These are phyloP conservation scores for Bombus superbus DNA, from an alignment of 1,140 invertebrate genomes.

Conservation along the genomic window DNA sequence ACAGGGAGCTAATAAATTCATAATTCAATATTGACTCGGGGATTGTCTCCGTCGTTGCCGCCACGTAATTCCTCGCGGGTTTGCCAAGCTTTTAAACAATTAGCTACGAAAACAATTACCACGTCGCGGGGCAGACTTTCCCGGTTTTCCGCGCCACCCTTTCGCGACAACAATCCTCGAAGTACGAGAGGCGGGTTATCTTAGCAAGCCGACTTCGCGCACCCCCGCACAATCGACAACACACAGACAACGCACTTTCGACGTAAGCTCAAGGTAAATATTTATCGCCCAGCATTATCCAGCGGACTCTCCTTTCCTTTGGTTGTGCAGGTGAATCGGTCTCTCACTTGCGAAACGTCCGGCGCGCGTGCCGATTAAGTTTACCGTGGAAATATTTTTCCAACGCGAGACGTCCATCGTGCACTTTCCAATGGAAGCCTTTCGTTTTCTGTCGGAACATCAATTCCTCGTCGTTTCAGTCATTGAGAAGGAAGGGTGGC, in stretches of 20 bases:
- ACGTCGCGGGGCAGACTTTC: constrained; percentile 49
- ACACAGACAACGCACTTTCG: constrained; percentile 59
- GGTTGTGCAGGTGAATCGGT: constrained; percentile 31
- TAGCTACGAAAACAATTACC: constrained; percentile 77
- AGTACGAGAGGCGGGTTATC: constrained; percentile 50
- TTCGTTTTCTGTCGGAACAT: constrained; percentile 1
- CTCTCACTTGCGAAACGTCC: constrained; percentile 10
- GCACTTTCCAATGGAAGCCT: not conserved
- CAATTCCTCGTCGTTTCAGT: not conserved
- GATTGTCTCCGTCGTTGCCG: constrained; percentile 69
- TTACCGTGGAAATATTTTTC: constrained; percentile 38
- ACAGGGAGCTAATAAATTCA: constrained; percentile 76
- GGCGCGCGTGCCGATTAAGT: constrained; percentile 41
- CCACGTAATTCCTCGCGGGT: constrained; percentile 68
- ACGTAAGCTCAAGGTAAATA: constrained; percentile 71
- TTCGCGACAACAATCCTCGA: constrained; percentile 45
- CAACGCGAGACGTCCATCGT: not conserved
- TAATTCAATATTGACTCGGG: constrained; percentile 79
- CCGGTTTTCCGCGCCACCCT: constrained; percentile 54
- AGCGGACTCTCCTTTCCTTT: constrained; percentile 60
- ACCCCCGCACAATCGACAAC: constrained; percentile 34
- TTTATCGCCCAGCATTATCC: constrained; percentile 71
- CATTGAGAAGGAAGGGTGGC: not conserved
- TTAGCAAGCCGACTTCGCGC: constrained; percentile 60
- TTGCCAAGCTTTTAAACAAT: constrained; percentile 80